Percentiles rank a stretch among this genome's conserved stretches.
Conservation (phyloP, 2,888 invertebrate genomes). For the Xestia rhomboidea region DNA sequence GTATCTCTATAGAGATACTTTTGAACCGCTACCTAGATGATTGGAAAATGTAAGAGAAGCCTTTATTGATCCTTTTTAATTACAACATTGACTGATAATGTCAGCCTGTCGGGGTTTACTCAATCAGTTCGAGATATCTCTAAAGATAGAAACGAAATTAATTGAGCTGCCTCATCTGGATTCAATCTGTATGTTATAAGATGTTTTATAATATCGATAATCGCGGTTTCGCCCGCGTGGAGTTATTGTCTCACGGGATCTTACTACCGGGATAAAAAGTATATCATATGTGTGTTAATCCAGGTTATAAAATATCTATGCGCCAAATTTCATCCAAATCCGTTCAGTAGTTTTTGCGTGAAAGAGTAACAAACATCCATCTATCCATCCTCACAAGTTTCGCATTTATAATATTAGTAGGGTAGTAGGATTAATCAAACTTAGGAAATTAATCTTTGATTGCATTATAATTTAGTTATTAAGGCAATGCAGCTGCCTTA, state of each 20-base stretch:
- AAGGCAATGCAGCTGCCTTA: neutral
- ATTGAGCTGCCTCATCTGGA: constrained; percentile 9
- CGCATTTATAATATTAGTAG: no score
- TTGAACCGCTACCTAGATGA: neutral
- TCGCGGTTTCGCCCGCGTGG: no score
- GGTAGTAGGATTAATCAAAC: no score
- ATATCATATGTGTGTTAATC: no score
- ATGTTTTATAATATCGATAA: neutral
- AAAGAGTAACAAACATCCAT: no score
- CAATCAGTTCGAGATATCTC: constrained; percentile 20
- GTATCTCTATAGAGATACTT: neutral
- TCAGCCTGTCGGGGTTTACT: constrained; percentile 3
- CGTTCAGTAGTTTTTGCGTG: no score
- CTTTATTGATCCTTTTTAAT: constrained; percentile 35
- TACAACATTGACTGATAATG: constrained; percentile 34
- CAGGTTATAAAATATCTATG: no score
- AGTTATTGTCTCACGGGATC: no score
- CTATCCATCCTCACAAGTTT: no score
- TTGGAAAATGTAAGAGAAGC: constrained; percentile 8
- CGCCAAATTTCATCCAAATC: no score
- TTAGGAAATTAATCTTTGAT: neutral
- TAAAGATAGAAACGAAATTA: constrained; percentile 21
- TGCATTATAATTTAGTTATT: neutral
- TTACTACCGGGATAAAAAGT: no score
- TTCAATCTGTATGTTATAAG: neutral